A percentile compares a stretch with the other conserved stretches of the same genome.
These are phyloP conservation scores for Platyrinchus mystaceus DNA, from an alignment of 2,797 vertebrate genomes.

Conservation along the genomic window DNA sequence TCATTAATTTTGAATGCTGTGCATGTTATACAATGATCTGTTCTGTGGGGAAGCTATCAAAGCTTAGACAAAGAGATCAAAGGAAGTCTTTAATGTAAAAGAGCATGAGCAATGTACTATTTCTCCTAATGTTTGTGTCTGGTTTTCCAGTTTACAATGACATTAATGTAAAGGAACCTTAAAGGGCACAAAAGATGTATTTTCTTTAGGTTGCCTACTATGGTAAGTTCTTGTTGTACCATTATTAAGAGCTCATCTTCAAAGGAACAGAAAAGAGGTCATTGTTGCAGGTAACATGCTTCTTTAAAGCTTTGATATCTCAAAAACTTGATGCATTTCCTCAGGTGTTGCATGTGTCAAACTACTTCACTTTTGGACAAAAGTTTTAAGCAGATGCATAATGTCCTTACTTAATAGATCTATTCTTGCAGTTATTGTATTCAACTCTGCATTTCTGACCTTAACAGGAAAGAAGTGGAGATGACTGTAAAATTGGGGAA, in stretches of 20 bases:
- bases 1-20: conserved; percentile 53
- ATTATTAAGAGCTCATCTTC: not conserved
- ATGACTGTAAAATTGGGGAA: not conserved
- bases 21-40: not conserved
- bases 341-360: not conserved
- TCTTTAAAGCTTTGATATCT: not conserved
- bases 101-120: not conserved
- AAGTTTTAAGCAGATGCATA: not conserved
- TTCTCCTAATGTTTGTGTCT: not conserved
- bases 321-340: not conserved
- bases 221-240: not conserved
- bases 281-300: not conserved
- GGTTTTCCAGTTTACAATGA: not conserved
- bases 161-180: not conserved
- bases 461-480: not conserved
- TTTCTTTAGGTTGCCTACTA: not conserved
- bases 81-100: conserved; percentile 21
- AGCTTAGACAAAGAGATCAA: conserved; percentile 37
- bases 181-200: not conserved
- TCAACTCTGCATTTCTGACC: not conserved
- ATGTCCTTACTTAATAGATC: not conserved
- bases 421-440: not conserved
- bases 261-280: not conserved
- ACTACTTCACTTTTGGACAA: not conserved
- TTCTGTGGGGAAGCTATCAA: conserved; percentile 21